A percentile compares a stretch with the other conserved stretches of the same genome.
Evolutionary conservation across 2,797 vertebrate species (phyloP).

Genomic region (Botia almorhae): DNA sequence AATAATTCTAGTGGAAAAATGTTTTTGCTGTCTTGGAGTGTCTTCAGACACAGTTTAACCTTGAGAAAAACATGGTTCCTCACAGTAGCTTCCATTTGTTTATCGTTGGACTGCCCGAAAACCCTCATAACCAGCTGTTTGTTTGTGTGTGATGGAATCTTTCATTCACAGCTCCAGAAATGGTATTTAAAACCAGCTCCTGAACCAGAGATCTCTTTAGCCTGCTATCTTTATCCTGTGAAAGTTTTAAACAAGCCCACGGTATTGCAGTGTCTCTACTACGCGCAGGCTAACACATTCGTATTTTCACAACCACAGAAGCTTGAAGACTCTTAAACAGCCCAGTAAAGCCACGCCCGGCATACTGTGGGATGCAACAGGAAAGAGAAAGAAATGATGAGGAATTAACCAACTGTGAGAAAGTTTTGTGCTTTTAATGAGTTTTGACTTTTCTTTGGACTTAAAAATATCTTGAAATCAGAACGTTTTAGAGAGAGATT

Average conservation of each 20-base stretch:
- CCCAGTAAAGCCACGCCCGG: conserved; percentile 21
- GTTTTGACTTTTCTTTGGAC: neutral
- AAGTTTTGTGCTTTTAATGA: neutral
- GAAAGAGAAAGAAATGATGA: conserved; percentile 26
- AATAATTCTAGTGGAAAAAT: too few species aligned
- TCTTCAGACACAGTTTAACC: conserved; percentile 4
- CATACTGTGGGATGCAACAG: conserved; percentile 33
- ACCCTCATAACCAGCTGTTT: neutral
- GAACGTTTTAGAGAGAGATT: too few species aligned
- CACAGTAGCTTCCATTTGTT: conserved; percentile 6
- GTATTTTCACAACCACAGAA: conserved; percentile 14
- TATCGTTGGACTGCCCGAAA: neutral
- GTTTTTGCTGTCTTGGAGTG: too few species aligned
- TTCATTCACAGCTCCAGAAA: conserved; percentile 10
- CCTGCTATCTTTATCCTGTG: conserved; percentile 35
- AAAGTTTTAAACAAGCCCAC: conserved; percentile 17
- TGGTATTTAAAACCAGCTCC: conserved; percentile 20
- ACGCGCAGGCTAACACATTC: conserved; percentile 33
- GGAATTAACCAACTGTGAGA: conserved; percentile 32
- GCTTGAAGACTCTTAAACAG: conserved; percentile 31
- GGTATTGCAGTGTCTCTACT: conserved; percentile 5
- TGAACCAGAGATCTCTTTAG: conserved; percentile 5
- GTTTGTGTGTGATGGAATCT: conserved; percentile 9
- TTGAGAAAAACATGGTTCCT: neutral
- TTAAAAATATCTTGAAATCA: neutral